Percentiles rank a stretch among this genome's conserved stretches.
Evolutionary conservation across 2,888 invertebrate genomes (phyloP).

Genomic region (Drosophila suboccidentalis): DNA sequence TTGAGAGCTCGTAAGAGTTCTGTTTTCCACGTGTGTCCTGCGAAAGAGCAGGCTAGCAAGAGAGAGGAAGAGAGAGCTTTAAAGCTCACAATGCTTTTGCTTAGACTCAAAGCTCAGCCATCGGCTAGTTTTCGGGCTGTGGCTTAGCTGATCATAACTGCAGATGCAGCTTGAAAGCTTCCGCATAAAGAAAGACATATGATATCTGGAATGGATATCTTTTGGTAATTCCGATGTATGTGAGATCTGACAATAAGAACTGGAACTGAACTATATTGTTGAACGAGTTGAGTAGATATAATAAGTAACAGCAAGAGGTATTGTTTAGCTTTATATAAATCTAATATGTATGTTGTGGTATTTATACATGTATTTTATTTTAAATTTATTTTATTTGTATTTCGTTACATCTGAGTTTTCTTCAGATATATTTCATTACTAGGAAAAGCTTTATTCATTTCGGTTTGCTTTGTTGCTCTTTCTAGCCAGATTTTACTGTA

Average conservation of each 20-base stretch:
- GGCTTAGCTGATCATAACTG: slow-evolving; percentile 35
- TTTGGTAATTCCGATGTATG: too few species aligned
- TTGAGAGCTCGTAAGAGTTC: slow-evolving; percentile 46
- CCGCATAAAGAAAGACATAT: not conserved
- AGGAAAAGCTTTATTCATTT: not conserved
- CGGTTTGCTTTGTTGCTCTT: not conserved
- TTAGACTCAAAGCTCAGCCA: slow-evolving; percentile 9
- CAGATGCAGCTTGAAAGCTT: slow-evolving; percentile 3
- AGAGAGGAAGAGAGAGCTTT: slow-evolving; percentile 39
- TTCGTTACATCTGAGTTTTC: too few species aligned
- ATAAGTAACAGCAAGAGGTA: too few species aligned
- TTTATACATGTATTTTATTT: too few species aligned
- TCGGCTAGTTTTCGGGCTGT: not conserved
- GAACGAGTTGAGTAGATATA: too few species aligned
- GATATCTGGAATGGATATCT: too few species aligned
- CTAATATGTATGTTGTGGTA: too few species aligned
- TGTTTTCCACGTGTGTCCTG: slow-evolving; percentile 62
- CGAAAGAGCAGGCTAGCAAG: slow-evolving; percentile 15
- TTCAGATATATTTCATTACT: not conserved
- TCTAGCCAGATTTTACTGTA: slow-evolving; percentile 51
- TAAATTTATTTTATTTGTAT: too few species aligned
- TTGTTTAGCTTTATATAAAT: too few species aligned
- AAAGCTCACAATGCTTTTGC: slow-evolving; percentile 39
- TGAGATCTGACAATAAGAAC: too few species aligned
- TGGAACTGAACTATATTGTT: too few species aligned